Evolutionary conservation across 1,140 invertebrate species (phyloP).

Genomic region (Brachionus asplanchnoidis): DNA sequence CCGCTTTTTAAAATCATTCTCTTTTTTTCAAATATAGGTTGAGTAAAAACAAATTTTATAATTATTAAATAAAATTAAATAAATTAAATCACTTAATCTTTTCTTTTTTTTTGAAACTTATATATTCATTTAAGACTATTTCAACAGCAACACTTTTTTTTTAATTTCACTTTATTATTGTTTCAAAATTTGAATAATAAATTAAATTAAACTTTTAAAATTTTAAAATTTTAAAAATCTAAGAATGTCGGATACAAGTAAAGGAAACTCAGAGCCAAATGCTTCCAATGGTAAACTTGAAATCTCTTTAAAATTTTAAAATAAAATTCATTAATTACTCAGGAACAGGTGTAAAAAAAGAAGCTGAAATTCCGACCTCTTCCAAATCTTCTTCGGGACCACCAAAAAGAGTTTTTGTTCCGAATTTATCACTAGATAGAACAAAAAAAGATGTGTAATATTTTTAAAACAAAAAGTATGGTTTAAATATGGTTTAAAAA

Average conservation of each 20-base stretch:
- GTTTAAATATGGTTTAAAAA: background rate
- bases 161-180: too few species aligned
- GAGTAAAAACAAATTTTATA: too few species aligned
- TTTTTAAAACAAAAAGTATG: background rate
- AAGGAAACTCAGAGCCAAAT: background rate
- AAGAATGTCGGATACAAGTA: too few species aligned
- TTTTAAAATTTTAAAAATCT: background rate
- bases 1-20: too few species aligned
- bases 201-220: background rate
- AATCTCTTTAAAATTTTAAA: too few species aligned
- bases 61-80: too few species aligned
- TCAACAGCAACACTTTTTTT: too few species aligned
- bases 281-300: background rate
- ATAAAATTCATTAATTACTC: background rate
- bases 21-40: too few species aligned
- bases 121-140: too few species aligned
- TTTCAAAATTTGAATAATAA: background rate
- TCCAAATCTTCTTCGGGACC: background rate
- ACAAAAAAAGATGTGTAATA: constrained; percentile 14
- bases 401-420: constrained; percentile 16
- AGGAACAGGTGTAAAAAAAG: background rate
- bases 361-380: background rate
- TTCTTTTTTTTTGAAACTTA: too few species aligned
- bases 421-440: constrained; percentile 27
- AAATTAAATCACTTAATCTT: too few species aligned